These are phyloP conservation scores for Sternotherus odoratus DNA, from an alignment of 2,797 vertebrate genomes.

Conservation along the genomic window DNA sequence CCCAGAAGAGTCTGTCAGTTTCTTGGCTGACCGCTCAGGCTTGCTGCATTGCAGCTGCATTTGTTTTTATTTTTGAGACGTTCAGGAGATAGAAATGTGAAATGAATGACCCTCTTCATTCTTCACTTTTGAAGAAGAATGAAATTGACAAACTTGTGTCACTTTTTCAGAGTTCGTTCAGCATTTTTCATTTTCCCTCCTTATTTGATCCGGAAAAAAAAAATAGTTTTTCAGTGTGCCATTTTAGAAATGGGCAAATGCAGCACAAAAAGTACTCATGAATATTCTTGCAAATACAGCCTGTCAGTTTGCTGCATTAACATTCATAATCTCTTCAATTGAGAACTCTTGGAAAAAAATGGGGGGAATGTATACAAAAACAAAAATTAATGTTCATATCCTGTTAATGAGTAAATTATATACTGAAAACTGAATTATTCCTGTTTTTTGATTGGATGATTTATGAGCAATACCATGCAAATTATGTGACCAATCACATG, in stretches of 20 bases:
- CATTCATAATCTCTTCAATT: background rate
- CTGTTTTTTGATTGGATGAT: background rate
- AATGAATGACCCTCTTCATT: conserved; percentile 32
- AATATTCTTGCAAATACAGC: background rate
- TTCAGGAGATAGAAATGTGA: conserved; percentile 36
- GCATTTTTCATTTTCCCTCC: background rate
- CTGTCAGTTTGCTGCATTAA: background rate
- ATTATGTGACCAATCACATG: background rate
- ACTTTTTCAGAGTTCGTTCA: background rate
- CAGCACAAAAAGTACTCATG: background rate
- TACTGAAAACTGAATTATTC: background rate
- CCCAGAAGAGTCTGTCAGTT: conserved; percentile 27
- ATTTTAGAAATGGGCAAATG: background rate
- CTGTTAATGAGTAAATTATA: background rate
- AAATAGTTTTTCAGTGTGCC: background rate
- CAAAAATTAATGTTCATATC: background rate
- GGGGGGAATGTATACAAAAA: background rate
- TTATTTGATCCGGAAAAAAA: background rate
- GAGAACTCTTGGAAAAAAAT: background rate
- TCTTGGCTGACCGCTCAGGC: conserved; percentile 51
- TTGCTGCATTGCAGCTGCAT: background rate
- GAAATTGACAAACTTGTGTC: background rate
- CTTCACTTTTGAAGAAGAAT: conserved; percentile 36
- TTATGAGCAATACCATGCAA: accelerated
- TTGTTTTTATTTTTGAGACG: conserved; percentile 49